phyloP scores from a whole-genome alignment of 2,113 vertebrate species.

The Syrrhaptes paradoxus region DNA sequence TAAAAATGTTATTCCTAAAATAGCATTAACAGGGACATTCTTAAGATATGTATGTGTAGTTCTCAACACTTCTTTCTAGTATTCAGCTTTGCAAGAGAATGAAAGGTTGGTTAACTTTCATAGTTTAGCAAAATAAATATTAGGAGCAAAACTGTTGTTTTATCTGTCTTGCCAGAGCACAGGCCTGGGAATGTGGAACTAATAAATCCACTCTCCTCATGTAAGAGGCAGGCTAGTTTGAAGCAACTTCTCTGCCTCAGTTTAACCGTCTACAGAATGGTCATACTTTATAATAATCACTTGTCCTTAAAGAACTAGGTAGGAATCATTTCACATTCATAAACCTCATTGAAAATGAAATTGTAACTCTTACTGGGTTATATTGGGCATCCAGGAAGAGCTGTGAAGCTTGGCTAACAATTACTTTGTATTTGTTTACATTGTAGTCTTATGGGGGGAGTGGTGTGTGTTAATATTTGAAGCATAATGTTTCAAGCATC shows the following conservation, averaged over 20 bases:
- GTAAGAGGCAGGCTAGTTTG: background rate
- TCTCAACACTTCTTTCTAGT: background rate
- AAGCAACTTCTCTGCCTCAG: background rate
- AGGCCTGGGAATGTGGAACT: background rate
- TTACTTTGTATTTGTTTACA: background rate
- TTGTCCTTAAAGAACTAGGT: background rate
- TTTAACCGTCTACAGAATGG: background rate
- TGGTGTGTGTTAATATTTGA: background rate
- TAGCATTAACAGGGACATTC: background rate
- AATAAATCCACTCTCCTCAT: background rate
- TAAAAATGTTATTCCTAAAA: slow-evolving; percentile 5
- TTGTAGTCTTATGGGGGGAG: background rate
- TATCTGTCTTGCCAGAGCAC: background rate
- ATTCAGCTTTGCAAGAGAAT: background rate
- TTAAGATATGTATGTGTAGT: background rate
- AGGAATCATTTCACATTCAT: background rate
- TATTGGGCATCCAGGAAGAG: background rate
- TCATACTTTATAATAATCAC: background rate
- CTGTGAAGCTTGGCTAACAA: background rate
- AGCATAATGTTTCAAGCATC: background rate
- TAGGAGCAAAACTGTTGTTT: background rate
- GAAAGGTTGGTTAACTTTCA: background rate
- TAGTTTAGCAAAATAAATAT: background rate
- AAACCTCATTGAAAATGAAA: background rate
- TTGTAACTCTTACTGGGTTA: background rate